Conservation (phyloP, 2,888 invertebrate species). For the Cephus sareptanus region DNA sequence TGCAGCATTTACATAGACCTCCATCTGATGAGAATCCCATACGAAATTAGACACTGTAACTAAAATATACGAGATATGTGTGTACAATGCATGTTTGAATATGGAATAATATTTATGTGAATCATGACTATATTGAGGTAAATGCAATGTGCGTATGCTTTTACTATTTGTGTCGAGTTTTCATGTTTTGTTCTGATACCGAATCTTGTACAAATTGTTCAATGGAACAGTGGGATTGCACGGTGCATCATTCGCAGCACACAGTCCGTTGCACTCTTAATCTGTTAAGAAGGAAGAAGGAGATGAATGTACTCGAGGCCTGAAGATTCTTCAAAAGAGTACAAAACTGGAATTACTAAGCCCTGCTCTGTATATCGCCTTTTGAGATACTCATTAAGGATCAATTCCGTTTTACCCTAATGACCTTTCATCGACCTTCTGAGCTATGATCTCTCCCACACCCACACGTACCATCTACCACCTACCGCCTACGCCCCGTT, state of each 20-base stretch:
- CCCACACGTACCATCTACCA: not conserved
- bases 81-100: conserved; percentile 38
- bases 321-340: conserved; percentile 1
- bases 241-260: conserved; percentile 21
- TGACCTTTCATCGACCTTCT: too few species aligned
- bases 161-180: conserved; percentile 44
- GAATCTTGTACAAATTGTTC: conserved; percentile 47
- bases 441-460: not conserved
- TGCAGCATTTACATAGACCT: not conserved
- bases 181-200: conserved; percentile 42
- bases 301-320: not conserved
- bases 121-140: conserved; percentile 35
- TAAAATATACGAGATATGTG: conserved; percentile 25
- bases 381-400: too few species aligned
- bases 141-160: conserved; percentile 35
- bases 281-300: not conserved
- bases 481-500: not conserved
- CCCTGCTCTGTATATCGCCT: too few species aligned
- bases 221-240: conserved; percentile 36
- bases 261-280: too few species aligned
- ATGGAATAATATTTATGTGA: conserved; percentile 31
- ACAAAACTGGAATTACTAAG: not conserved
- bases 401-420: too few species aligned
- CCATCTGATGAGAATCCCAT: not conserved
- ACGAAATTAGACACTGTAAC: not conserved